Percentiles rank a stretch among this genome's conserved stretches.
Conservation (phyloP, 2,888 invertebrate genomes). For the Acleris laterana region DNA sequence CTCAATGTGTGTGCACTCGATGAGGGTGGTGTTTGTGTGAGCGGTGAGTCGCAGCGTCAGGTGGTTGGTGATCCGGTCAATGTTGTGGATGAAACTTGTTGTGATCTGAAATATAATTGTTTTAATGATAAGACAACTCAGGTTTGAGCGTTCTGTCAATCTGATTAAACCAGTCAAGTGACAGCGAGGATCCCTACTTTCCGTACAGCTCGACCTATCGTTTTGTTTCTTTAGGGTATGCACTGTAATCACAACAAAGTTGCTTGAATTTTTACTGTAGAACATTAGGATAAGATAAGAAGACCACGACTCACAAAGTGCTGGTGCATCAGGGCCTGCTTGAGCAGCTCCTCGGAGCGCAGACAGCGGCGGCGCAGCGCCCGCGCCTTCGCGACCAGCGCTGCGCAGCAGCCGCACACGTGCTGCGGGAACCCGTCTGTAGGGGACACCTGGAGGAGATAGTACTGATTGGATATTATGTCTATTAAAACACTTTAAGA, state of each 20-base stretch:
- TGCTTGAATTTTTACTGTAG: too few relatives aligned
- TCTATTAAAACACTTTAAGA: too few relatives aligned
- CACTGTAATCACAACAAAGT: too few relatives aligned
- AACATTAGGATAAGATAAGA: too few relatives aligned
- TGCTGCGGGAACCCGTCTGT: conserved; percentile 25
- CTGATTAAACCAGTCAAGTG: too few relatives aligned
- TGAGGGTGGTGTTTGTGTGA: conserved; percentile 2
- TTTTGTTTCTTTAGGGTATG: too few relatives aligned
- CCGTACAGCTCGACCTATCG: too few relatives aligned
- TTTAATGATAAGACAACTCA: too few relatives aligned
- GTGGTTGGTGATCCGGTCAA: conserved; percentile 4
- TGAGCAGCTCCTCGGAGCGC: conserved; percentile 3
- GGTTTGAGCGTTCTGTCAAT: too few relatives aligned
- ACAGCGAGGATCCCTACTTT: too few relatives aligned
- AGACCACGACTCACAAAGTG: background rate
- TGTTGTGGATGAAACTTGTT: background rate
- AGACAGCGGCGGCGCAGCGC: conserved; percentile 2
- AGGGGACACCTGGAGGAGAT: background rate
- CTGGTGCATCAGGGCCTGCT: background rate
- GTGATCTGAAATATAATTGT: conserved; percentile 13
- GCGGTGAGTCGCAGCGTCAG: background rate
- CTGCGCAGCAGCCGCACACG: conserved; percentile 20
- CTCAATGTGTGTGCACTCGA: conserved; percentile 8
- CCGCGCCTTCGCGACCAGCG: conserved; percentile 4
- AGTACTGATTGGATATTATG: too few relatives aligned